Evolutionary conservation across 2,888 invertebrate genomes (phyloP).

Genomic region (Galerucella calmariensis): DNA sequence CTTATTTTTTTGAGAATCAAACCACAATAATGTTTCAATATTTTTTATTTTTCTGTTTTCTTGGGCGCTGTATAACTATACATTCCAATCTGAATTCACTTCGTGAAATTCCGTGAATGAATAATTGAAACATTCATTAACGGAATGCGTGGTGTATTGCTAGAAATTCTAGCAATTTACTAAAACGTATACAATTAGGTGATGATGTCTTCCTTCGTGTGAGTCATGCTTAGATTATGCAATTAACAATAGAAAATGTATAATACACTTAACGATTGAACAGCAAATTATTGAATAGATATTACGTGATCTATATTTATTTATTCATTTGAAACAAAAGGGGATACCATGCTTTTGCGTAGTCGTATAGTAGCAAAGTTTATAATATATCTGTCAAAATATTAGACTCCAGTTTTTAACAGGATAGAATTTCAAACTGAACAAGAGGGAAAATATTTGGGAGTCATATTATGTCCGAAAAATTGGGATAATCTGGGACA

Average conservation of each 20-base stretch:
- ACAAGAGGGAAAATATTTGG: too few species aligned
- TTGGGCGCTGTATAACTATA: neutral
- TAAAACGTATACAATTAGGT: neutral
- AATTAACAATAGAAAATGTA: neutral
- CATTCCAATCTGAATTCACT: neutral
- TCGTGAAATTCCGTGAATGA: neutral
- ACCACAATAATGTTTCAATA: too few species aligned
- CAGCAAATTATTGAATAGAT: neutral
- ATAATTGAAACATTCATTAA: neutral
- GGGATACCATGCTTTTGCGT: too few species aligned
- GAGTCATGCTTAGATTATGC: neutral
- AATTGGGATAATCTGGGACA: too few species aligned
- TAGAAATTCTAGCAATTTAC: neutral
- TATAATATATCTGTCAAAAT: too few species aligned
- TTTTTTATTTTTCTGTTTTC: too few species aligned
- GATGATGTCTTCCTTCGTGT: neutral
- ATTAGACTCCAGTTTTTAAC: too few species aligned
- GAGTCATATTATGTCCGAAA: too few species aligned
- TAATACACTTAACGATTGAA: neutral
- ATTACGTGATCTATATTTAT: neutral
- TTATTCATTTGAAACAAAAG: too few species aligned
- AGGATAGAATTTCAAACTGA: too few species aligned
- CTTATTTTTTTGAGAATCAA: too few species aligned
- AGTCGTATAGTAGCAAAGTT: too few species aligned
- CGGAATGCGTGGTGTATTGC: neutral